Percentiles rank a stretch among this genome's conserved stretches.
phyloP scores from a whole-genome alignment of 1,140 invertebrate genomes.

The Lethrus apterus region DNA sequence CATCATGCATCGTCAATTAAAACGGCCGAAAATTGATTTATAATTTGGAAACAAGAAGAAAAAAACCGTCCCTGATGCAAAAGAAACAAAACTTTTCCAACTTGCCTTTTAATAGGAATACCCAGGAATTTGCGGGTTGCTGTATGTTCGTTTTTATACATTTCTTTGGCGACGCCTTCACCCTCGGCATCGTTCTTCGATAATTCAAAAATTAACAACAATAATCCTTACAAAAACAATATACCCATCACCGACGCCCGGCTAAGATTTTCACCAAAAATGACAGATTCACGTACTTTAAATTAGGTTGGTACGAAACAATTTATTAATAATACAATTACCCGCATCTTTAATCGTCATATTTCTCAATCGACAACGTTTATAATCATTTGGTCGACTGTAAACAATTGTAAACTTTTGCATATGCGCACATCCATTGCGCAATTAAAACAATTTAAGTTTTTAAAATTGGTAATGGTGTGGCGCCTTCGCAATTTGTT shows the following conservation, averaged over 20 bases:
- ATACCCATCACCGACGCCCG: neutral
- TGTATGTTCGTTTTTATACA: conserved; percentile 45
- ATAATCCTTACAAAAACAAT: no score
- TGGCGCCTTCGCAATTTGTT: no score
- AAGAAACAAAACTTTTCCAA: neutral
- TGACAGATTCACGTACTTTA: neutral
- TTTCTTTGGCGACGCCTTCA: conserved; percentile 50
- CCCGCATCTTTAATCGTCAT: neutral
- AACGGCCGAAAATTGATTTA: neutral
- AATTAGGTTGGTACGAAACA: conserved; percentile 1
- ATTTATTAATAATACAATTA: neutral
- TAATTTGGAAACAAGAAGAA: neutral
- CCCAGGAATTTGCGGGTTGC: conserved; percentile 51
- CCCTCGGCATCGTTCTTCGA: conserved; percentile 51
- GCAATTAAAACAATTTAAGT: no score
- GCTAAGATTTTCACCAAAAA: neutral
- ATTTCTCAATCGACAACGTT: neutral
- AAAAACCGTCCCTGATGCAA: neutral
- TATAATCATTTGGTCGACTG: neutral
- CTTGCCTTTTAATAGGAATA: conserved; percentile 57
- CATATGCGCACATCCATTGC: neutral
- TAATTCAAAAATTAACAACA: no score
- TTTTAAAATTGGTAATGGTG: neutral
- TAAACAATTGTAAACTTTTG: neutral
- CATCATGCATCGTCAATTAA: neutral